Conservation (phyloP, 1,140 invertebrate species). For the Pogonomyrmex barbatus region DNA sequence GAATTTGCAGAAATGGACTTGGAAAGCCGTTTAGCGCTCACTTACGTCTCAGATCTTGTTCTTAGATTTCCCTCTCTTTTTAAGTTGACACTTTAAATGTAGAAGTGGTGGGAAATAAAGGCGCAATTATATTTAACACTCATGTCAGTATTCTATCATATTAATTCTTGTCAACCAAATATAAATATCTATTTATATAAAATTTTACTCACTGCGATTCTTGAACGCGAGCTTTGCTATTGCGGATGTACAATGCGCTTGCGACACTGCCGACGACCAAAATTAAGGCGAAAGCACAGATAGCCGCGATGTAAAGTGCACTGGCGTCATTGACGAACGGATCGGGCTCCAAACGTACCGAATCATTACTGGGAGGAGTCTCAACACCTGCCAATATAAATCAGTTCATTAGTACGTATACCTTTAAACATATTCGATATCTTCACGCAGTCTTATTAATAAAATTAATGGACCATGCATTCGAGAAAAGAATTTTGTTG, state of each 20-base stretch:
- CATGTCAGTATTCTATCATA: neutral
- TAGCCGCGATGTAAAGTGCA: conserved; percentile 92
- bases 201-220: conserved; percentile 90
- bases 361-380: conserved; percentile 88
- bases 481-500: neutral
- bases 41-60: neutral
- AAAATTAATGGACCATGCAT: neutral
- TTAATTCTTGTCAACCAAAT: neutral
- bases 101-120: neutral
- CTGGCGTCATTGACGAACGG: conserved; percentile 88
- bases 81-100: neutral
- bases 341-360: conserved; percentile 88
- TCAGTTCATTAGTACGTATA: neutral
- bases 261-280: conserved; percentile 91
- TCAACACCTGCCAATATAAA: conserved; percentile 84
- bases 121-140: too few relatives aligned
- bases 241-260: conserved; percentile 91
- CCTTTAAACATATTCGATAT: too few relatives aligned
- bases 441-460: neutral
- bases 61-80: neutral
- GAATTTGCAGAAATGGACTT: neutral
- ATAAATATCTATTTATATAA: neutral
- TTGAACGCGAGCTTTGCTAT: conserved; percentile 91
- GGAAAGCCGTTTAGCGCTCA: neutral
- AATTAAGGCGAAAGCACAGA: conserved; percentile 92